phyloP scores from a whole-genome alignment of 1,140 invertebrate species.

The Meloidogyne exigua region DNA sequence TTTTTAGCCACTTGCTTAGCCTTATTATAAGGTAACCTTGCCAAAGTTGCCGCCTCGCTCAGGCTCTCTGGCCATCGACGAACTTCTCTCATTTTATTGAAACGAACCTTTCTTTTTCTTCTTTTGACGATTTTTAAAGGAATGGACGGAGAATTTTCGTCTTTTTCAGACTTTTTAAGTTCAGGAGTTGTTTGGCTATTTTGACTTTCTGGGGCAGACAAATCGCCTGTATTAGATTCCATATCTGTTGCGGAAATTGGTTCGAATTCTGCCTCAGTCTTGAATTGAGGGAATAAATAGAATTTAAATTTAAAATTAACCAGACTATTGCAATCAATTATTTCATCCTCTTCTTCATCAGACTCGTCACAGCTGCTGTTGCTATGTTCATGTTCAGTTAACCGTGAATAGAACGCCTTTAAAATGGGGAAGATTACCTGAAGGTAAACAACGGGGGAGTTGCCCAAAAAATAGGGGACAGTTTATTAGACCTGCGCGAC shows the following conservation, averaged over 20 bases:
- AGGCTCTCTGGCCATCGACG: background rate
- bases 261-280: background rate
- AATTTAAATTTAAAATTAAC: background rate
- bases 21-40: conserved; percentile 3
- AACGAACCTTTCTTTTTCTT: background rate
- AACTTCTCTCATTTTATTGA: background rate
- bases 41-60: background rate
- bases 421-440: background rate
- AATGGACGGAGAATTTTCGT: background rate
- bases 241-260: background rate
- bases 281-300: background rate
- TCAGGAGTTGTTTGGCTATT: background rate
- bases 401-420: conserved; percentile 1
- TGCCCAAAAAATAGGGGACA: no score
- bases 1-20: background rate
- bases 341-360: background rate
- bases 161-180: background rate
- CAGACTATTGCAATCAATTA: background rate
- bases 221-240: background rate
- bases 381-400: background rate
- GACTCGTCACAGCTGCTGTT: background rate
- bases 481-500: no score
- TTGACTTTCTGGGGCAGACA: background rate
- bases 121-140: background rate
- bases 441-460: no score